Evolutionary conservation across 1,140 invertebrate genomes (phyloP), one percentile per base, ranked within the genome.

Genomic region (Brachionus paranguensis): DNA sequence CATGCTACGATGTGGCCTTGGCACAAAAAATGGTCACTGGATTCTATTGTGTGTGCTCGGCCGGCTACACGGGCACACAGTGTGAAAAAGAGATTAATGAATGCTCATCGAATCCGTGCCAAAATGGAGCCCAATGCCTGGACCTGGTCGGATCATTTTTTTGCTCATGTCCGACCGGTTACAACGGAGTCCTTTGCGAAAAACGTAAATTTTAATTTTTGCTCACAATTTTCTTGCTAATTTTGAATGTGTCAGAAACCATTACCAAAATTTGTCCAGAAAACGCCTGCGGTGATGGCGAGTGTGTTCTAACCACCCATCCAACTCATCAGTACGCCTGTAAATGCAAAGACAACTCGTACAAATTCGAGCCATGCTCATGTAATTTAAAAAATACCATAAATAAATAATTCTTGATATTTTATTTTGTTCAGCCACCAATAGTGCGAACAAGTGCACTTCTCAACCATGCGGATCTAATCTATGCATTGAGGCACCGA

Each of bases 1-100:
- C 81, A 37, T 83, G 81, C 17, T 68, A 70, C 8, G 60, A 83
- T 47, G 96, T 98, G 87, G 94, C 94, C 1, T 68, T 68, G 43
- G 78, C 78, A 45, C 41, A 68, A 70, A 33, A 37, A 70, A 29
- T 33, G 24, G 95, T 68, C 2, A 97, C 97, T 88, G 83, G 79
- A 27, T 85, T 79, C 24, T 60, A 68, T 37, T 86, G 86, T 84
- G 24, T 41, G 1, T 86, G 86, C 74, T 53, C 84, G 4, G 50
- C 84, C 33, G 85, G 85, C 12, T 86, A 83, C 60, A 76, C 84
- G 29, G 85, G 85, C 12, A 72, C 65, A 3, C 47, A 53, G 29
- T 84, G 83, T 29, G 83, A 84, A 43, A 74, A 64, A 84, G 68
- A 72, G 12, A 64, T 84, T 4, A 76, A 84, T 45, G 83, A 72